Evolutionary conservation across 2,797 vertebrate species (phyloP).

Genomic region (Poeciliopsis presidionis): DNA sequence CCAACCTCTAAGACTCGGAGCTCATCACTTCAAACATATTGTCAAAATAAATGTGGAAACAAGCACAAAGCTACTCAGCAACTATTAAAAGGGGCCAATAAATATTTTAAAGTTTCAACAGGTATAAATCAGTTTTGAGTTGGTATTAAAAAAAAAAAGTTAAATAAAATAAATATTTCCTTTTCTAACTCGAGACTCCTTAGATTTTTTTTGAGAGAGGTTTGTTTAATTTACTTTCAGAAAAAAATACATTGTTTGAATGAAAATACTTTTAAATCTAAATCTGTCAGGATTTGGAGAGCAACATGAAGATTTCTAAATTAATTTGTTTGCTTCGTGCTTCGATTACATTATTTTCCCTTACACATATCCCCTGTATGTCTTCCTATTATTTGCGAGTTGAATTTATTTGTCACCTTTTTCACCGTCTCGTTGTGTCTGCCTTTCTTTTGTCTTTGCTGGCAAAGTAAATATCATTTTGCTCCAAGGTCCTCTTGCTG

Average conservation of each 20-base stretch:
- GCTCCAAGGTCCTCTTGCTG: conserved; percentile 9
- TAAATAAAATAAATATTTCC: background rate
- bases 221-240: background rate
- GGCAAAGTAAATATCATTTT: conserved; percentile 20
- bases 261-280: background rate
- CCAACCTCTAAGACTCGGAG: background rate
- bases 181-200: background rate
- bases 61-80: background rate
- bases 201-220: background rate
- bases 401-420: conserved; percentile 19
- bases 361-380: background rate
- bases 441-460: conserved; percentile 38
- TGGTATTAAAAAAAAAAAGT: background rate
- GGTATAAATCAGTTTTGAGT: background rate
- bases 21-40: background rate
- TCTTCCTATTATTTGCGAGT: conserved; percentile 63
- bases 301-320: background rate
- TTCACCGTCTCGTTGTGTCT: conserved; percentile 22
- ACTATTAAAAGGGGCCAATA: background rate
- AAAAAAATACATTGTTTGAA: background rate
- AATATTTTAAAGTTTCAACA: background rate
- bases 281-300: background rate
- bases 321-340: background rate
- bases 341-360: background rate
- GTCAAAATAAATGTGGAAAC: background rate